These are phyloP conservation scores for Eudasyphora cyanicolor DNA, from an alignment of 2,888 invertebrate genomes.

Conservation along the genomic window DNA sequence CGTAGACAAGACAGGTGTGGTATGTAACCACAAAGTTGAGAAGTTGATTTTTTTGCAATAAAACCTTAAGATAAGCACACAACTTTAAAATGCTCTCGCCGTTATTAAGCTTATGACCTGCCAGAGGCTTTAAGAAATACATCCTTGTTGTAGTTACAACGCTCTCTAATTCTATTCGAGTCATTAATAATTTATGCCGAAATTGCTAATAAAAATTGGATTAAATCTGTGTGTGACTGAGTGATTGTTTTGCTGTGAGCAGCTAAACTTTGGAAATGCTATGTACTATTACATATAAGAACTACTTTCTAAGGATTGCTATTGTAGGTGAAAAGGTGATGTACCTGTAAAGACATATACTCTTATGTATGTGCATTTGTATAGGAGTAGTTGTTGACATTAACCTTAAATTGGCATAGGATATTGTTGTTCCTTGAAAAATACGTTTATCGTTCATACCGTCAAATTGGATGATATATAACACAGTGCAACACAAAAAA, in stretches of 20 bases:
- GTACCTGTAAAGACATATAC: too few species aligned
- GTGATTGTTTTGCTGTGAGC: neutral
- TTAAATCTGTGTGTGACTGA: neutral
- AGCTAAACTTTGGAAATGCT: constrained; percentile 4
- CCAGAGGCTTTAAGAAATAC: too few species aligned
- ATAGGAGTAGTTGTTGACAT: neutral
- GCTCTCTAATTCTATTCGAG: neutral
- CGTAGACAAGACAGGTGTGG: constrained; percentile 10
- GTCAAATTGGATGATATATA: too few species aligned
- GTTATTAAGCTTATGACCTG: too few species aligned
- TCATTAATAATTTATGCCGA: constrained; percentile 43
- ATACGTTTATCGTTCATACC: too few species aligned
- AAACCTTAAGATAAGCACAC: too few species aligned
- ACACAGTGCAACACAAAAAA: too few species aligned
- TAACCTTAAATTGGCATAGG: constrained; percentile 24
- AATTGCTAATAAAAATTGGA: constrained; percentile 42
- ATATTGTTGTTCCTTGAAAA: too few species aligned
- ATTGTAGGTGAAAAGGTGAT: neutral
- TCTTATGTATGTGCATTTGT: neutral
- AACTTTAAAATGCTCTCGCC: too few species aligned
- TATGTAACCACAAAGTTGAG: neutral
- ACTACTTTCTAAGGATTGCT: constrained; percentile 38
- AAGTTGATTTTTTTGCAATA: too few species aligned
- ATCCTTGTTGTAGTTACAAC: too few species aligned
- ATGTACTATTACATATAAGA: neutral